Base-by-base conservation (phyloP, 2,113 vertebrate genomes). In the Crotalus horridus region DNA sequence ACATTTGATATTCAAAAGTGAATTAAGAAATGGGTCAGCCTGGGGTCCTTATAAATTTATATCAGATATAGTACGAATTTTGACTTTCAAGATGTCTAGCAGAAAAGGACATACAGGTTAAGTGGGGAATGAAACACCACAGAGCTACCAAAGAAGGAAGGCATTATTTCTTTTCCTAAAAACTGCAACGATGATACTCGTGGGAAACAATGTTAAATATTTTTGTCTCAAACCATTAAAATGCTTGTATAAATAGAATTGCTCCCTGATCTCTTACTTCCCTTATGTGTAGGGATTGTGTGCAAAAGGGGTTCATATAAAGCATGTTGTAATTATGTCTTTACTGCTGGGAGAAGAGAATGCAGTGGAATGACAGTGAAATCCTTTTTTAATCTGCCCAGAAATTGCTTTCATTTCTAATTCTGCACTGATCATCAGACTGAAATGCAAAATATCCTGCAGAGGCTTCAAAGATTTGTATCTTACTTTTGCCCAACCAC, bases 31-130 rank as follows among this genome's bases (percentile, higher is more conserved):
- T 89, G 90, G 94, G 94, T 90, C 0, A 1, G 88, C 0, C 4
- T 0, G 0, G 93, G 90, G 58, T 0, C 13, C 6, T 24, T 94
- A 94, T 91, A 93, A 94, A 94, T 91, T 92, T n/a, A 81, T 53
- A 17, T 61, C n/a, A 91, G 93, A 93, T 93, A 93, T 92, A 48
- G 93, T 39, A 81, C 33, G 39, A 20, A 91, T 88, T 95, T 94
- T 94, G 94, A 96, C 93, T 94, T 93, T 94, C 87, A 90, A 91
- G 94, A 96, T 93, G 89, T 39, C 9, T 0, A 87, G 90, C 0
- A 85, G 95, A 61, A 91, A 46, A 59, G 93, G 59, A 86, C 4
- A 69, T 4, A 43, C 20, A 69, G 69, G 7, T 51, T 48, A 85
- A 92, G 88, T 93, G 26, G 46, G 92, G 26, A 74, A 94, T 89